Base-by-base conservation (phyloP, 2,113 vertebrate species). In the Gila orcuttii region DNA sequence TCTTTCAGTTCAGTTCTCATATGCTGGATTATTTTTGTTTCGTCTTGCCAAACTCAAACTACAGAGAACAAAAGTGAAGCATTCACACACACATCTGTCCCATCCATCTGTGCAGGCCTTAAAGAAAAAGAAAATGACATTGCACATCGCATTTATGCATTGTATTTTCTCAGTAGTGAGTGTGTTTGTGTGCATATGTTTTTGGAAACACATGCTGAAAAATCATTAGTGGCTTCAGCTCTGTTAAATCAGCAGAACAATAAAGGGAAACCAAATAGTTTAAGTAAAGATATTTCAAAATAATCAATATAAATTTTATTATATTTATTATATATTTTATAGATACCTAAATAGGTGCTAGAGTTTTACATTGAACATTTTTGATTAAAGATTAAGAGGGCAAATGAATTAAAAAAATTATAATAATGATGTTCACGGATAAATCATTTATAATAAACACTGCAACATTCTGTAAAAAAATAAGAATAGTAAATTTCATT, bases 41-140 rank as follows among this genome's bases (percentile, higher is more conserved):
- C 42, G 68, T 73, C 17, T 71, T 45, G 36, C 69, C 36, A 73
- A 45, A 45, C 39, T 73, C 36, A 73, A 73, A 45, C 69, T 45
- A 23, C 69, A 73, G 10, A 39, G 39, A 73, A 73, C 69, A 73
- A 73, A 73, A 73, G 69, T 73, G 36, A 73, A 73, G 36, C 36
- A n/a, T 42, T 13, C 19, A 21, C 55, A 57, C 19, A 45, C 39
- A 74, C 10, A 73, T 73, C 71, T 74, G 39, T 73, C 36, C 9
- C 39, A 12, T 73, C 36, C 21, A 73, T 71, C 9, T 23, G 19
- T 21, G 21, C 8, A 21, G 69, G 5, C 11, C 36, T 45, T 25
- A 13, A 74, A 42, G 31, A 59, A 78, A 62, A 60, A n/a, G 10
- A 3, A 36, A 33, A 11, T 33, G 1, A 23, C 4, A 23, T 59